Percentiles rank a stretch among this genome's conserved stretches.
phyloP scores from a whole-genome alignment of 2,113 vertebrate genomes.

The Axis porcinus region DNA sequence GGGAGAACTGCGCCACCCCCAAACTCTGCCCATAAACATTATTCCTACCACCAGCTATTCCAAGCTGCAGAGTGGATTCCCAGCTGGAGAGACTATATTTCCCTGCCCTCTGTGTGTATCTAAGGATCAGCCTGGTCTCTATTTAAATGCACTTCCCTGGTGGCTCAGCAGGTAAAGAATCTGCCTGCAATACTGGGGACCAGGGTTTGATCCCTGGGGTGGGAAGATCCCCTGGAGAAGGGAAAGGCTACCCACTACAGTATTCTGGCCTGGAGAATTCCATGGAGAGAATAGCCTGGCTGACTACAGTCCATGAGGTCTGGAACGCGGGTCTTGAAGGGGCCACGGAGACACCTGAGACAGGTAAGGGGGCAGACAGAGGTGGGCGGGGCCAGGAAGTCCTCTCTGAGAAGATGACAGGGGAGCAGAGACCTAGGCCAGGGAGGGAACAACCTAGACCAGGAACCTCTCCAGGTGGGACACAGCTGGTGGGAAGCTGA shows the following conservation, averaged over 20 bases:
- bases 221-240: background rate
- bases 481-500: background rate
- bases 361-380: background rate
- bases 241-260: background rate
- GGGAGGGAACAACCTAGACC: no score
- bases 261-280: background rate
- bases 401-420: background rate
- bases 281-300: background rate
- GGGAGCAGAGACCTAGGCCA: background rate
- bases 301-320: background rate
- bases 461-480: background rate
- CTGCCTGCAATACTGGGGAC: background rate
- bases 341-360: background rate
- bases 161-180: background rate
- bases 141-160: background rate
- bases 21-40: no score
- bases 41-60: background rate
- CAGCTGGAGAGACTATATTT: background rate
- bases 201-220: background rate
- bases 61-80: background rate
- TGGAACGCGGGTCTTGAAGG: background rate
- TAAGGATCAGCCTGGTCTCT: background rate
- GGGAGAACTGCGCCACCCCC: no score
- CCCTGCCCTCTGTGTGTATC: rapidly evolving
- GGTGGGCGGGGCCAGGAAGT: background rate